A percentile compares a stretch with the other conserved stretches of the same genome.
Evolutionary conservation across 2,888 invertebrate species (phyloP).

Genomic region (Portevinia maculata): DNA sequence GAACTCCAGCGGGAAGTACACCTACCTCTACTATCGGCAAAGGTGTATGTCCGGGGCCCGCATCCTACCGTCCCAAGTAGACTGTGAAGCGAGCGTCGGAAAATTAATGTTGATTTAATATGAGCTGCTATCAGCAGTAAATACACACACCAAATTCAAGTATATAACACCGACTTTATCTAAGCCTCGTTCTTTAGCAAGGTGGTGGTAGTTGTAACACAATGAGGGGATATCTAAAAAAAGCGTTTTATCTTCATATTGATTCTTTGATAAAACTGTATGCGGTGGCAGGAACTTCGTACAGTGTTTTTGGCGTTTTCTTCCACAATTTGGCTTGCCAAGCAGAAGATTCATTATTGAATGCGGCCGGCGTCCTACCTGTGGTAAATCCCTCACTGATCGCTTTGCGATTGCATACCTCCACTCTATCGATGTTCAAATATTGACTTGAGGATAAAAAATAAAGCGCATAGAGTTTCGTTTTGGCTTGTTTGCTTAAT

Average conservation of each 20-base stretch:
- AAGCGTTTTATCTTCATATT: slow-evolving; percentile 60
- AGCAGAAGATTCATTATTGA: slow-evolving; percentile 34
- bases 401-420: slow-evolving; percentile 30
- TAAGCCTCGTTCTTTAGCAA: slow-evolving; percentile 39
- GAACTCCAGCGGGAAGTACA: slow-evolving; percentile 43
- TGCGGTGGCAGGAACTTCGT: slow-evolving; percentile 50
- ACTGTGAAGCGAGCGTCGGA: slow-evolving; percentile 32
- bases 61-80: slow-evolving; percentile 40
- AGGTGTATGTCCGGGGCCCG: slow-evolving; percentile 65
- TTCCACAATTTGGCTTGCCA: slow-evolving; percentile 13
- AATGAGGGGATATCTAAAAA: slow-evolving; percentile 49
- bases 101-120: slow-evolving; percentile 67
- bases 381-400: slow-evolving; percentile 36
- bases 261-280: slow-evolving; percentile 69
- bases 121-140: slow-evolving; percentile 61
- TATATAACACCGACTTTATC: slow-evolving; percentile 49
- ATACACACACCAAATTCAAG: slow-evolving; percentile 19
- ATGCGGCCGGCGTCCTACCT: slow-evolving; percentile 24
- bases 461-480: slow-evolving; percentile 48
- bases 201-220: slow-evolving; percentile 47
- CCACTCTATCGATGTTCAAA: slow-evolving; percentile 54
- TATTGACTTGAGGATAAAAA: slow-evolving; percentile 64
- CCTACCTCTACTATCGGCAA: slow-evolving; percentile 37
- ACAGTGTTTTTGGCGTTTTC: slow-evolving; percentile 42
- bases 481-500: slow-evolving; percentile 32